phyloP scores from a whole-genome alignment of 92 coral and sea anemone genomes.

The Bergia sp. region DNA sequence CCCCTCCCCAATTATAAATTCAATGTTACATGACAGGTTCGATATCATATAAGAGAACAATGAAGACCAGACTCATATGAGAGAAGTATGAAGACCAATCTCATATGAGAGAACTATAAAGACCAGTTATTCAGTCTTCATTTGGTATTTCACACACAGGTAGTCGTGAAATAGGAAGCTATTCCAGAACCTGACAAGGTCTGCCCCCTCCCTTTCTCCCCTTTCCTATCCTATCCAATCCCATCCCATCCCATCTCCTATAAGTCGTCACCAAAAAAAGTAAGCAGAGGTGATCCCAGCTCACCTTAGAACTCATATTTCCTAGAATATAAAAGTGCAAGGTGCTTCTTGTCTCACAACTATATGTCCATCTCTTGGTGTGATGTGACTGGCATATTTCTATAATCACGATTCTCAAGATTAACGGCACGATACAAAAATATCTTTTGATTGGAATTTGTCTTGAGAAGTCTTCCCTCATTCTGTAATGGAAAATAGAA shows the following conservation, averaged over 20 bases:
- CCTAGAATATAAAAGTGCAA: not conserved
- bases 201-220: not conserved
- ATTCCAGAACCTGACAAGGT: not conserved
- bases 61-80: not conserved
- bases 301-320: not conserved
- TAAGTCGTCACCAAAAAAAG: no score
- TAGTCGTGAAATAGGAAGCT: not conserved
- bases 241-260: not conserved
- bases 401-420: no score
- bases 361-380: not conserved
- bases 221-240: not conserved
- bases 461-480: not conserved
- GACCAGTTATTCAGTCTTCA: no score
- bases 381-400: not conserved
- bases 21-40: no score
- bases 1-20: no score
- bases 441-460: not conserved
- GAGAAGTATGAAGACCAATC: not conserved
- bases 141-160: no score
- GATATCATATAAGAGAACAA: not conserved
- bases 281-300: slow-evolving; percentile 12
- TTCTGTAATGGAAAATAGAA: not conserved
- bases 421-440: not conserved
- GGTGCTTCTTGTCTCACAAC: not conserved
- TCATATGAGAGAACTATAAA: no score